Conservation (phyloP, 2,888 invertebrate species). For the Mesodorylaimus sp. region DNA sequence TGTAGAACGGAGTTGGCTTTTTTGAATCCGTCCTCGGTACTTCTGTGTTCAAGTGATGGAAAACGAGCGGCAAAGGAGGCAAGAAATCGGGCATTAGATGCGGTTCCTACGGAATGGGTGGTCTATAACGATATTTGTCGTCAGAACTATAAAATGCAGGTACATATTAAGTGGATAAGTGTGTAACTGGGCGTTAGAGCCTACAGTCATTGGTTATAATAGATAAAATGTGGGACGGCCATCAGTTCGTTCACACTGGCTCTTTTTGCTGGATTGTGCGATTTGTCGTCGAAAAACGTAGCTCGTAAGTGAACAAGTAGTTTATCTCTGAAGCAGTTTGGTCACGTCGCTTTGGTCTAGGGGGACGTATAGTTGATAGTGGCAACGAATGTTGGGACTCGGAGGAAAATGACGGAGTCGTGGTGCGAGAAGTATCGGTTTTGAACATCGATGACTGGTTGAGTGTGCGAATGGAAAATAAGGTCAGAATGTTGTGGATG, state of each 20-base stretch:
- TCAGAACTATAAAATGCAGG: conserved; percentile 22
- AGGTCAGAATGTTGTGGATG: too few species aligned
- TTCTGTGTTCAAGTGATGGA: conserved; percentile 37
- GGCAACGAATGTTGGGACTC: too few species aligned
- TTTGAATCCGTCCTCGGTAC: conserved; percentile 45
- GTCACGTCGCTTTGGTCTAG: too few species aligned
- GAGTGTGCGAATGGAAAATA: too few species aligned
- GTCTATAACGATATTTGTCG: conserved; percentile 67
- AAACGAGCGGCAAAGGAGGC: too few species aligned
- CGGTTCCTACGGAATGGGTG: conserved; percentile 67
- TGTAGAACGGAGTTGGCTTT: conserved; percentile 45
- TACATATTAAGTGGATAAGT: conserved; percentile 11
- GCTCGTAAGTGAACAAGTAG: too few species aligned
- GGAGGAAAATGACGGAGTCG: too few species aligned
- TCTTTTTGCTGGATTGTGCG: conserved; percentile 52
- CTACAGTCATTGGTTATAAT: conserved; percentile 44
- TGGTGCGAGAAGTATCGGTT: too few species aligned
- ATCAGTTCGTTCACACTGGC: conserved; percentile 62
- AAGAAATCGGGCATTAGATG: too few species aligned
- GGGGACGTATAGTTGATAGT: too few species aligned
- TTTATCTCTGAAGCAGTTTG: too few species aligned
- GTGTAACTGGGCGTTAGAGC: neutral
- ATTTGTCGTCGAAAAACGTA: conserved; percentile 39
- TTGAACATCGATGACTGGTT: too few species aligned
- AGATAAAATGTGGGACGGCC: conserved; percentile 57